Evolutionary conservation across 2,888 invertebrate species (phyloP).

Genomic region (Caenorhabditis angaria): DNA sequence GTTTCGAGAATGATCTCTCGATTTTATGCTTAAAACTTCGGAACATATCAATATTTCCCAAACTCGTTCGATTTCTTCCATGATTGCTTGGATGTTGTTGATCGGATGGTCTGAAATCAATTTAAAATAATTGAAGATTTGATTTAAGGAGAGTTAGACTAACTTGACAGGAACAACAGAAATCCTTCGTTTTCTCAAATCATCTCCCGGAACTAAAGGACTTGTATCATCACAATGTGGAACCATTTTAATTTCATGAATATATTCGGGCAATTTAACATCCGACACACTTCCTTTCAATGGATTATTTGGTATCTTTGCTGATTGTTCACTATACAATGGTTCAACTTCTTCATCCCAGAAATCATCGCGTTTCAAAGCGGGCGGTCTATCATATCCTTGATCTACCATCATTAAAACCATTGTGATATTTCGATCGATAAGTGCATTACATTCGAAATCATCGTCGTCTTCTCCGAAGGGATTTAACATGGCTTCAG

Average conservation of each 20-base stretch:
- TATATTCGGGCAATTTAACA: constrained; percentile 54
- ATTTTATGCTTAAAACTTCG: constrained; percentile 52
- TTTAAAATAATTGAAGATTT: neutral
- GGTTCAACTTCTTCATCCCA: constrained; percentile 66
- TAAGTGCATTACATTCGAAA: constrained; percentile 61
- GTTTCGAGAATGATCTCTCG: constrained; percentile 54
- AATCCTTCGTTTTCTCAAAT: constrained; percentile 37
- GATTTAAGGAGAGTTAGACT: constrained; percentile 12
- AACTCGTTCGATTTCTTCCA: constrained; percentile 37
- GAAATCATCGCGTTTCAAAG: constrained; percentile 65
- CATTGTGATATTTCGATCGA: constrained; percentile 64
- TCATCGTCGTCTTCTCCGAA: constrained; percentile 65
- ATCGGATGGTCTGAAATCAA: constrained; percentile 27
- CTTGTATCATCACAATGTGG: constrained; percentile 48
- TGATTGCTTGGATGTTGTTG: constrained; percentile 37
- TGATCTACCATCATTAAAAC: constrained; percentile 69
- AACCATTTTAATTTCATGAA: constrained; percentile 59
- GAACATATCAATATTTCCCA: constrained; percentile 55
- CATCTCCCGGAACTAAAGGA: constrained; percentile 36
- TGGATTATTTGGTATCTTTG: constrained; percentile 49
- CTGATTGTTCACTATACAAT: constrained; percentile 54
- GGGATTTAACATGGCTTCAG: constrained; percentile 63
- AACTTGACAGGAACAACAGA: constrained; percentile 55
- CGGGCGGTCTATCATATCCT: constrained; percentile 65
- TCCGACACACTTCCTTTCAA: constrained; percentile 52